A percentile compares a stretch with the other conserved stretches of the same genome.
Conservation (phyloP, 2,888 invertebrate species). For the Caprella mutica region DNA sequence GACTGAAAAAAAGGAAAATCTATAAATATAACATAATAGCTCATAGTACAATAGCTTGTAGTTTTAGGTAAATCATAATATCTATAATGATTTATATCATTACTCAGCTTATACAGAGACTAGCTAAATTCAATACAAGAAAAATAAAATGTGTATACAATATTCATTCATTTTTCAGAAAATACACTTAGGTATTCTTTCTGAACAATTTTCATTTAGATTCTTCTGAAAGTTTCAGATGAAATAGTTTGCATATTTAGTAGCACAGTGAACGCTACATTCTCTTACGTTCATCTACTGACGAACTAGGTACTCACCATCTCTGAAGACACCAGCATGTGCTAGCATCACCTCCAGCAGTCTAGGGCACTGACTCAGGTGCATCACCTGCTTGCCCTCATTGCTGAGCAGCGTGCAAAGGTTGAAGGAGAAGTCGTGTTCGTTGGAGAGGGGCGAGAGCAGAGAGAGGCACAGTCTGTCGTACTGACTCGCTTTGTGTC, state of each 20-base stretch:
- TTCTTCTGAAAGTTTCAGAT: too few species aligned
- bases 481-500: conserved; percentile 48
- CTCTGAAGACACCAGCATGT: conserved; percentile 86
- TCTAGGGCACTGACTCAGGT: conserved; percentile 71
- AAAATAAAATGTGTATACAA: too few species aligned
- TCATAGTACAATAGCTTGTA: neutral
- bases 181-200: too few species aligned
- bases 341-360: conserved; percentile 79
- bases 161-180: too few species aligned
- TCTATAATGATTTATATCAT: too few species aligned
- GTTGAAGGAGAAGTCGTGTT: conserved; percentile 96
- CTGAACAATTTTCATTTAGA: too few species aligned
- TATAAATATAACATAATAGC: neutral
- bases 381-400: conserved; percentile 78
- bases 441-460: conserved; percentile 91
- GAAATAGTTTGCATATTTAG: too few species aligned
- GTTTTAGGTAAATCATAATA: too few species aligned
- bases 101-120: neutral
- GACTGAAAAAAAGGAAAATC: conserved; percentile 13
- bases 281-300: too few species aligned
- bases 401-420: conserved; percentile 91
- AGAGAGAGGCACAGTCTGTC: conserved; percentile 80
- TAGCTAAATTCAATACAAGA: neutral
- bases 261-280: too few species aligned
- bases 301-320: conserved; percentile 48